These are phyloP conservation scores for Poecile montanus DNA, from an alignment of 2,797 vertebrate species.

Conservation along the genomic window DNA sequence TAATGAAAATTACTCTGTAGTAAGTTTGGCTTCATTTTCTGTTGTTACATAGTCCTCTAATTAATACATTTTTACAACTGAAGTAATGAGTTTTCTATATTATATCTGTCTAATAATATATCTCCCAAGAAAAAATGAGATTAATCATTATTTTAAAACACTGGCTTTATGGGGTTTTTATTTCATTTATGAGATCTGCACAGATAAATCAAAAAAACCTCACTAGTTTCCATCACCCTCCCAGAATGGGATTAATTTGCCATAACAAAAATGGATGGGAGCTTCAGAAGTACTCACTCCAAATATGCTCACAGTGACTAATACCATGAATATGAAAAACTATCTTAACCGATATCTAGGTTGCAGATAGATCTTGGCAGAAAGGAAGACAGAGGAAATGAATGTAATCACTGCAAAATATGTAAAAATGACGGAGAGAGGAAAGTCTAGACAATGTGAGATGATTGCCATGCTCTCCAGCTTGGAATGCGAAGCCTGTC, in stretches of 20 bases:
- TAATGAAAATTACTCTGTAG: slow-evolving; percentile 4
- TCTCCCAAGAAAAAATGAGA: slow-evolving; percentile 7
- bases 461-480: slow-evolving; percentile 41
- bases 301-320: slow-evolving; percentile 23
- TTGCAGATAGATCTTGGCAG: slow-evolving; percentile 57
- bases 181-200: slow-evolving; percentile 13
- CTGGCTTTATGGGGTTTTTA: not conserved
- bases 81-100: slow-evolving; percentile 23
- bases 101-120: not conserved
- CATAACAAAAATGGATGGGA: slow-evolving; percentile 10
- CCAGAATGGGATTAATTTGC: slow-evolving; percentile 32
- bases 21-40: not conserved
- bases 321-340: slow-evolving; percentile 38
- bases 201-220: not conserved
- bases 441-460: slow-evolving; percentile 62
- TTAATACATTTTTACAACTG: slow-evolving; percentile 13
- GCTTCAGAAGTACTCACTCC: not conserved
- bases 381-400: slow-evolving; percentile 52
- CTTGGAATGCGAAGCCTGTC: slow-evolving; percentile 1
- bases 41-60: not conserved
- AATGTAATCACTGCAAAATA: slow-evolving; percentile 43
- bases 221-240: not conserved
- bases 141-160: slow-evolving; percentile 22
- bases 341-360: not conserved
- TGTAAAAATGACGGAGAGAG: slow-evolving; percentile 23